Base-by-base conservation (phyloP, 2,113 vertebrate genomes). In the Trichomycterus rosablanca region DNA sequence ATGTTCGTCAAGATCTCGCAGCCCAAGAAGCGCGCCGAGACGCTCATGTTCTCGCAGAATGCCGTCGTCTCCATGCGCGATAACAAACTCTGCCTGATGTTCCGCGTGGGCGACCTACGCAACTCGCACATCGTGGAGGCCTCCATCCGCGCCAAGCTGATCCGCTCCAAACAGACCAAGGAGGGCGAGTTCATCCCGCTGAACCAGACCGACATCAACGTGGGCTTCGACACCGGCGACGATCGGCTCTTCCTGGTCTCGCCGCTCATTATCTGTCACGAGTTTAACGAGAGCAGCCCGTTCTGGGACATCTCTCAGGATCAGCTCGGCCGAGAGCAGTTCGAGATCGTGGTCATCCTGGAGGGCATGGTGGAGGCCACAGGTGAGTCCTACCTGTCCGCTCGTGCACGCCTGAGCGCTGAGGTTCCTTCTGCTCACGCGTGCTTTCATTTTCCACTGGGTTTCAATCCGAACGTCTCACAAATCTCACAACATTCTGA, bases 1-100 rank as follows among this genome's bases (percentile, higher is more conserved):
- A 93, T 93, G 91, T 93, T 93, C 8, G 90, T 92, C 12, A 92
- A 93, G 81, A 93, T 92, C 84, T 92, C 90, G 1, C 91, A 93
- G 75, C 91, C 91, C 81, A 92, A 91, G 77, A 92, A 90, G 44
- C 80, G 91, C 0, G 91, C 90, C 0, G 91, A 90, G 84, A 93
- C 91, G 0, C 32, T 93, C 22, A 87, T 93, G 68, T 93, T 93
- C 80, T 93, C 91, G 5, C 84, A 89, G n/a, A 87, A 88, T n/a
- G 91, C 91, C 0, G 90, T 92, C 46, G 83, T 93, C 7, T 88
- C 91, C 0, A 65, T 90, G 68, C 79, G 90, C 20, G 89, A 92
- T 4, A 86, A 85, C 22, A 86, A 81, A 59, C 85, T 92, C 2
- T 93, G 91, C 75, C 82, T 93, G 49, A 93, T 93, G 91, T 93